Percentiles rank a stretch among this genome's conserved stretches.
phyloP scores from a whole-genome alignment of 1,140 invertebrate genomes.

The Nasonia giraulti region DNA sequence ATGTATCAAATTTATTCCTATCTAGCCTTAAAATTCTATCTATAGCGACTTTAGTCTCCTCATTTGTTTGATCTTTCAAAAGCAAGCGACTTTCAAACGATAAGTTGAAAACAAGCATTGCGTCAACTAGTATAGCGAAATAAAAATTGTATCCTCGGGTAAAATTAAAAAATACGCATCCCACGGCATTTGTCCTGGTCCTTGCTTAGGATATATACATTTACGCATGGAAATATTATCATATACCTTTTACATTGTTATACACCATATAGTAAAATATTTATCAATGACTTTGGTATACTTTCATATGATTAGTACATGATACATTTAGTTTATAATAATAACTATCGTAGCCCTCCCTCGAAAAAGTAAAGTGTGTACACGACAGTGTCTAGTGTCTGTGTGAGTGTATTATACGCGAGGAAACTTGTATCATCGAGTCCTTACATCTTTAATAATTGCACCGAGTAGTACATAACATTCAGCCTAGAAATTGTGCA shows the following conservation, averaged over 20 bases:
- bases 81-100: background rate
- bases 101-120: background rate
- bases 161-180: constrained; percentile 19
- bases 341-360: constrained; percentile 34
- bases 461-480: constrained; percentile 49
- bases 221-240: constrained; percentile 54
- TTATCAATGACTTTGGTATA: constrained; percentile 55
- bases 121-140: background rate
- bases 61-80: no score
- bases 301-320: constrained; percentile 56
- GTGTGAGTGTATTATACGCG: constrained; percentile 11
- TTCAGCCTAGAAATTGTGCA: constrained; percentile 45
- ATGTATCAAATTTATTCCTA: background rate
- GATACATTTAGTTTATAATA: constrained; percentile 50
- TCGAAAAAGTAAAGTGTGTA: constrained; percentile 37
- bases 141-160: background rate
- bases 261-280: constrained; percentile 56
- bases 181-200: constrained; percentile 1
- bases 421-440: constrained; percentile 36
- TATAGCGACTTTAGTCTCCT: background rate
- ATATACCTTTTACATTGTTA: constrained; percentile 51
- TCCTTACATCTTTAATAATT: constrained; percentile 52
- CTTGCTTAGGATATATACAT: constrained; percentile 53
- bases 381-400: background rate
- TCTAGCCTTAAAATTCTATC: background rate